Percentiles rank a stretch among this genome's conserved stretches.
phyloP scores from a whole-genome alignment of 2,113 vertebrate species.

The Pan paniscus region DNA sequence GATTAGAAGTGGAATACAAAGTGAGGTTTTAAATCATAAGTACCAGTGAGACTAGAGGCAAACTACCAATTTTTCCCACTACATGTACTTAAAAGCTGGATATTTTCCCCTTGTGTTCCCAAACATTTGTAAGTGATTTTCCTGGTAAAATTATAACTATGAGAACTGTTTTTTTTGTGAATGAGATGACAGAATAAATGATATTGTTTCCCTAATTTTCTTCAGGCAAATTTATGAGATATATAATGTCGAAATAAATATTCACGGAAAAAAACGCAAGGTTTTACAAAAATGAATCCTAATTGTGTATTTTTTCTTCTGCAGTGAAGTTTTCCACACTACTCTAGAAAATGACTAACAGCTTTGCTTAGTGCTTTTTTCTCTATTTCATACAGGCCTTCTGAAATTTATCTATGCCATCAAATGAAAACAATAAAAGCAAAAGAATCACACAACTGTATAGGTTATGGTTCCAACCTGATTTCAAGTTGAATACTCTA shows the following conservation, averaged over 20 bases:
- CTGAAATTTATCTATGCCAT: constrained; percentile 29
- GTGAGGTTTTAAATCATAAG: not conserved
- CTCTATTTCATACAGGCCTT: constrained; percentile 56
- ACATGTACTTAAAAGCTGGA: not conserved
- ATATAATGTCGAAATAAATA: constrained; percentile 15
- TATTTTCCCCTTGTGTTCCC: not conserved
- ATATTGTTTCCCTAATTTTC: constrained; percentile 5
- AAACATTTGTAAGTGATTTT: not conserved
- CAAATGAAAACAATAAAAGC: constrained; percentile 63
- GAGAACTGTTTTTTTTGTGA: not conserved
- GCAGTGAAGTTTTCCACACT: not conserved
- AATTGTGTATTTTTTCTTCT: not conserved
- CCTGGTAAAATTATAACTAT: not conserved
- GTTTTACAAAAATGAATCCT: not conserved
- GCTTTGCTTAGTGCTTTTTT: constrained; percentile 43
- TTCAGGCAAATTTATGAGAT: constrained; percentile 23
- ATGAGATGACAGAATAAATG: constrained; percentile 5
- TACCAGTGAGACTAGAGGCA: not conserved
- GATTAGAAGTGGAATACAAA: not conserved
- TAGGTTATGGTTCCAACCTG: constrained; percentile 42
- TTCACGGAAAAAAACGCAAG: not conserved
- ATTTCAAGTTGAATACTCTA: constrained; percentile 32
- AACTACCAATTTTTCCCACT: not conserved
- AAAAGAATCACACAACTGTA: constrained; percentile 57
- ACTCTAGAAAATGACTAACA: not conserved